Evolutionary conservation across 1,140 invertebrate species (phyloP).

Genomic region (Drosophila neocordata): DNA sequence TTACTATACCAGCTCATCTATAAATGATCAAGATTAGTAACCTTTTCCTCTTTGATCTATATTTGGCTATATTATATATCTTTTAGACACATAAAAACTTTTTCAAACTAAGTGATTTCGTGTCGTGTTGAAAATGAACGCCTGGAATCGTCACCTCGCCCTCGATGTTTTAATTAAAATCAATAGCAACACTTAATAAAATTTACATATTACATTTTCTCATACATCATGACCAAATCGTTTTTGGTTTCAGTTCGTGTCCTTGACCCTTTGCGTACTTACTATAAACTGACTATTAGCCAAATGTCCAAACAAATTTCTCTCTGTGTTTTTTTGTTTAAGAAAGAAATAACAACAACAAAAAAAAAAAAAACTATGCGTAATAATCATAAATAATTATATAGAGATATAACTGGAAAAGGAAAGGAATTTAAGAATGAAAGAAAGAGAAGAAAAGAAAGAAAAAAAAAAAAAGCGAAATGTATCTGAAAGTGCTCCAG

Average conservation of each 20-base stretch:
- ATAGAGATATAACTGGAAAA: constrained; percentile 28
- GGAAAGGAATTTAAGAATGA: not conserved
- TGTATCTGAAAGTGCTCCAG: constrained; percentile 18
- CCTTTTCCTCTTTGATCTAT: too few relatives aligned
- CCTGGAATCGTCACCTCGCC: not conserved
- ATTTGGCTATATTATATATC: too few relatives aligned
- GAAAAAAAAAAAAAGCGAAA: not conserved
- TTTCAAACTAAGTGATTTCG: too few relatives aligned
- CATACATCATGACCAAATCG: not conserved
- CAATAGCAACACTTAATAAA: not conserved
- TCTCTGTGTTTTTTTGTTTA: not conserved
- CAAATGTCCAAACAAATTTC: not conserved
- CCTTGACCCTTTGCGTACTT: not conserved
- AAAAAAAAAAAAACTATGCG: constrained; percentile 1
- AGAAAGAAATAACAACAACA: not conserved
- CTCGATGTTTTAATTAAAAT: not conserved
- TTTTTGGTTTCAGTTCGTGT: not conserved
- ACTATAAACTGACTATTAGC: not conserved
- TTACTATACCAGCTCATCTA: too few relatives aligned
- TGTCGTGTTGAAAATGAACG: too few relatives aligned
- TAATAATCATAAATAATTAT: constrained; percentile 49
- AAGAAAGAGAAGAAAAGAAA: not conserved
- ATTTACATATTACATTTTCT: not conserved
- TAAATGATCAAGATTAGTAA: too few relatives aligned
- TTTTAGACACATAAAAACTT: too few relatives aligned